phyloP scores from a whole-genome alignment of 2,113 vertebrate genomes.

The Calidris pugnax region DNA sequence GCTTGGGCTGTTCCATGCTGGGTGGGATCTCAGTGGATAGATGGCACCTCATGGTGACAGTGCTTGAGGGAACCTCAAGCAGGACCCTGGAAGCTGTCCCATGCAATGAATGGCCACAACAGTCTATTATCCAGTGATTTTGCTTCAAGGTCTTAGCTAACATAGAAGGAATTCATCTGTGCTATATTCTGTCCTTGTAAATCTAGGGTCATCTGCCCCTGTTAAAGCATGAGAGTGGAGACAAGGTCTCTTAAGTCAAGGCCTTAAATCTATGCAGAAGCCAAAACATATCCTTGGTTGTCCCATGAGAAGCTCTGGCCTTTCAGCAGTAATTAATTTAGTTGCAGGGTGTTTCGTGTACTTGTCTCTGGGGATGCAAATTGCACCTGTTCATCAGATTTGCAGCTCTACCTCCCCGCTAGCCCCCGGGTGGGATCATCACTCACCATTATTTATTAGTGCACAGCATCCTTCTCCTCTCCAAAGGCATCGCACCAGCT shows the following conservation, averaged over 20 bases:
- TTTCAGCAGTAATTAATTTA: neutral
- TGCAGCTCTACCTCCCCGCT: neutral
- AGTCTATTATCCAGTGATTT: neutral
- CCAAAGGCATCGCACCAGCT: neutral
- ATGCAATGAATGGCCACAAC: neutral
- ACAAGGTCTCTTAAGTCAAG: neutral
- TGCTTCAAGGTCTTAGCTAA: neutral
- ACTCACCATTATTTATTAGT: neutral
- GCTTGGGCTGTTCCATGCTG: neutral
- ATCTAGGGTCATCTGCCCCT: neutral
- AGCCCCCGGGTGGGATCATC: neutral
- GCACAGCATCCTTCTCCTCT: neutral
- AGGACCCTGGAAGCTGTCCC: neutral
- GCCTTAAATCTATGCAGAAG: neutral
- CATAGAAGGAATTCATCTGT: neutral
- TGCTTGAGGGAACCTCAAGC: neutral
- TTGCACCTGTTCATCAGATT: neutral
- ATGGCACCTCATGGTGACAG: neutral
- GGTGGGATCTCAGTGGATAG: neutral
- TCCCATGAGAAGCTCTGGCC: neutral
- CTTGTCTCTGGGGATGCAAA: neutral
- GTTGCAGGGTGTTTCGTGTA: neutral
- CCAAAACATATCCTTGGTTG: neutral
- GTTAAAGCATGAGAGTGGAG: neutral
- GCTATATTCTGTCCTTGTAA: neutral